phyloP scores from a whole-genome alignment of 2,888 invertebrate genomes.

The Zeuzera pyrina region DNA sequence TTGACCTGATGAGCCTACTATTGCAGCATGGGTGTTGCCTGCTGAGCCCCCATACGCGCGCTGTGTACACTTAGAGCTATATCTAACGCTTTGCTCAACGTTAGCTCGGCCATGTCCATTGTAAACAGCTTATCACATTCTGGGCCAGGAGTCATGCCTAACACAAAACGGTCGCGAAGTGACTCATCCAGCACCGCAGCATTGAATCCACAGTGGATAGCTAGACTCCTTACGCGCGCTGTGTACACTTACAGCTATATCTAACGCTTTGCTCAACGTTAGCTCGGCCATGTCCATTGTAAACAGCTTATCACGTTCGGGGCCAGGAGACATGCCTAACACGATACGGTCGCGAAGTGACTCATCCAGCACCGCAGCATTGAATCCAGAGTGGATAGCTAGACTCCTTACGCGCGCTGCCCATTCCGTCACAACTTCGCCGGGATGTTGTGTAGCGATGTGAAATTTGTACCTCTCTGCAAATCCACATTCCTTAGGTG shows the following conservation, averaged over 20 bases:
- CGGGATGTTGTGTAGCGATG: slow-evolving; percentile 2
- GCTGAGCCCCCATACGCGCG: no score
- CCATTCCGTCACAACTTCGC: slow-evolving; percentile 5
- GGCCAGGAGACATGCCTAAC: background rate
- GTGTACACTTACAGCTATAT: no score
- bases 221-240: slow-evolving; percentile 5
- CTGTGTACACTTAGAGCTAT: no score
- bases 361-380: slow-evolving; percentile 8
- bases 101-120: background rate
- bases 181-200: background rate
- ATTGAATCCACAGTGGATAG: slow-evolving; percentile 6
- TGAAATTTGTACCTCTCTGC: slow-evolving; percentile 7
- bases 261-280: no score
- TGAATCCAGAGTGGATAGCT: slow-evolving; percentile 12
- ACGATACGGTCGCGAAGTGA: slow-evolving; percentile 16
- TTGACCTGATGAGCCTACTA: no score
- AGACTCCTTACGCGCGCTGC: slow-evolving; percentile 11
- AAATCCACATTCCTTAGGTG: slow-evolving; percentile 2
- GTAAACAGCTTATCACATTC: slow-evolving; percentile 7
- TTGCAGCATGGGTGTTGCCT: no score
- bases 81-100: no score
- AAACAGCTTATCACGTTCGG: slow-evolving; percentile 1
- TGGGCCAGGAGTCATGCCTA: slow-evolving; percentile 6
- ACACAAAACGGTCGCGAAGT: slow-evolving; percentile 6
- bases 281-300: background rate